phyloP scores from a whole-genome alignment of 2,888 invertebrate species.

The Idaea aversata region DNA sequence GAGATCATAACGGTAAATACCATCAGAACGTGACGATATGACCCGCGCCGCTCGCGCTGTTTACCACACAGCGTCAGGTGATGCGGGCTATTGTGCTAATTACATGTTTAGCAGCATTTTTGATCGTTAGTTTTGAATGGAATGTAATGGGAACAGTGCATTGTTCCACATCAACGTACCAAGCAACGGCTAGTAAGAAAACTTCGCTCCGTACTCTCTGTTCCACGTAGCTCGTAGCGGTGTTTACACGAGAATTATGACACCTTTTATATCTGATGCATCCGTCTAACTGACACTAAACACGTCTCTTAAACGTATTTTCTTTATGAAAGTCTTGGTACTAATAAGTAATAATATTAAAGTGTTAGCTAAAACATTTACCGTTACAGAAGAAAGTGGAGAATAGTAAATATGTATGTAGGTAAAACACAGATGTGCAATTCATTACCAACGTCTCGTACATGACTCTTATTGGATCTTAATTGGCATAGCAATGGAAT shows the following conservation, averaged over 20 bases:
- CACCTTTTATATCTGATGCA: constrained; percentile 47
- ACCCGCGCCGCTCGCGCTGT: constrained; percentile 52
- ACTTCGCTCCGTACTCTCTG: constrained; percentile 19
- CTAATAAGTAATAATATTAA: constrained; percentile 17
- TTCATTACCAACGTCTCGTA: constrained; percentile 39
- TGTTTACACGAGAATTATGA: constrained; percentile 75
- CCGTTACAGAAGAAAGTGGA: constrained; percentile 69
- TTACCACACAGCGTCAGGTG: constrained; percentile 76
- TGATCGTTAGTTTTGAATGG: constrained; percentile 13
- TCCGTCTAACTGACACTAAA: constrained; percentile 33
- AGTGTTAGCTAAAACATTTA: constrained; percentile 40
- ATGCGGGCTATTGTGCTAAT: constrained; percentile 34
- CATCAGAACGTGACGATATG: constrained; percentile 57
- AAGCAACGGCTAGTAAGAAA: constrained; percentile 36
- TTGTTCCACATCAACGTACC: constrained; percentile 48
- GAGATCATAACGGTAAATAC: constrained; percentile 78
- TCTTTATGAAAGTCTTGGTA: constrained; percentile 45
- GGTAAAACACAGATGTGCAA: constrained; percentile 47
- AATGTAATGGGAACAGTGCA: constrained; percentile 35
- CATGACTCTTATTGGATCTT: constrained; percentile 61
- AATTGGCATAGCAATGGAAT: constrained; percentile 35
- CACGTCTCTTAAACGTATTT: constrained; percentile 38
- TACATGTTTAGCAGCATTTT: constrained; percentile 12
- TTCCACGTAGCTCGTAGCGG: constrained; percentile 68
- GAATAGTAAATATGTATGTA: constrained; percentile 44